A percentile compares a stretch with the other conserved stretches of the same genome.
These are phyloP conservation scores for Lutjanus campechanus DNA, from an alignment of 2,797 vertebrate genomes.

Conservation along the genomic window DNA sequence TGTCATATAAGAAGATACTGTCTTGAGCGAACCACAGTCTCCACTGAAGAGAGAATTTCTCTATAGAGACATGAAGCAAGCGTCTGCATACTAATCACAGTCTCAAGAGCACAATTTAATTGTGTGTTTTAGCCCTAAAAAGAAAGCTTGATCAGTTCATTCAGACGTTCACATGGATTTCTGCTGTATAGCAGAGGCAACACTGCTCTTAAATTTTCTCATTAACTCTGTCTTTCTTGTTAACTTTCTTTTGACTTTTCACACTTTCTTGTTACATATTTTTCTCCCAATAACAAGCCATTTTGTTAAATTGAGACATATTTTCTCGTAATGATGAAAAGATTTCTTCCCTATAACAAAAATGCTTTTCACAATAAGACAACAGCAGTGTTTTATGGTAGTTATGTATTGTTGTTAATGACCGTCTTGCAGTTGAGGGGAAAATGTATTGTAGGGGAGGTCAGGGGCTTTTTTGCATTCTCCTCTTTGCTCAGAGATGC, in stretches of 20 bases:
- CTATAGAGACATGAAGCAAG: too few relatives aligned
- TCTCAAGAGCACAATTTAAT: constrained; percentile 3
- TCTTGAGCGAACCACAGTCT: constrained; percentile 10
- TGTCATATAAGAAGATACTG: constrained; percentile 2
- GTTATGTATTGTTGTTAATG: background rate
- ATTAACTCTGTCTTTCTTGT: constrained; percentile 7
- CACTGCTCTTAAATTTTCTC: background rate
- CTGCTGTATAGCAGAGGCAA: background rate
- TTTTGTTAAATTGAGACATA: background rate
- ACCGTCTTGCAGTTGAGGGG: background rate
- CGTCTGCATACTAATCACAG: constrained; percentile 17
- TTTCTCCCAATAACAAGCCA: background rate
- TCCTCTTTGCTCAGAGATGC: too few relatives aligned
- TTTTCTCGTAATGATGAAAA: background rate
- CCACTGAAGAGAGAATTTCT: background rate
- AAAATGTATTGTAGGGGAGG: background rate
- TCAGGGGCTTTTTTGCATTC: too few relatives aligned
- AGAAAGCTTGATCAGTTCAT: constrained; percentile 22
- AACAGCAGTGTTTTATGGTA: background rate
- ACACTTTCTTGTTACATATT: constrained; percentile 1
- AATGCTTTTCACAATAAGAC: background rate
- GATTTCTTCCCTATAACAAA: background rate
- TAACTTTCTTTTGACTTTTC: background rate
- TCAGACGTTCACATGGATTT: background rate
- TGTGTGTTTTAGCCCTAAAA: constrained; percentile 9